Evolutionary conservation across 2,113 vertebrate genomes (phyloP).

Genomic region (Bathybates hornii): DNA sequence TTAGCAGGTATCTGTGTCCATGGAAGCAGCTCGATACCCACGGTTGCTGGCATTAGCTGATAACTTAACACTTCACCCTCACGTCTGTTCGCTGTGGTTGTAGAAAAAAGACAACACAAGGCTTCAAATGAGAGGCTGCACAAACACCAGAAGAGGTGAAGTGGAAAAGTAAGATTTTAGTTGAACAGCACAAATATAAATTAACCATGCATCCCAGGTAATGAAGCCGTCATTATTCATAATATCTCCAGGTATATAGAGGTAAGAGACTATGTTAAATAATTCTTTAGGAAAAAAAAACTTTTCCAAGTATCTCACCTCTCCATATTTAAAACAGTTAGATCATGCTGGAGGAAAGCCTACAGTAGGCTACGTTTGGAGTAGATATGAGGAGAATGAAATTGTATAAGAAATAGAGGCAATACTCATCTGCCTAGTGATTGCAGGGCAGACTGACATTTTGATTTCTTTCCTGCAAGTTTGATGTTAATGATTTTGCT

Average conservation of each 20-base stretch:
- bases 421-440: conserved; percentile 51
- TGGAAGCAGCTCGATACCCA: neutral
- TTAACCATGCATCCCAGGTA: neutral
- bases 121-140: neutral
- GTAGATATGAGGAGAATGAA: conserved; percentile 17
- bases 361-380: neutral
- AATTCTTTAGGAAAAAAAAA: neutral
- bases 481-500: conserved; percentile 73
- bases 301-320: neutral
- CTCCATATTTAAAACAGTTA: neutral
- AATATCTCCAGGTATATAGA: neutral
- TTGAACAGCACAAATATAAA: neutral
- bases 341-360: neutral
- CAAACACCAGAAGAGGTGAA: neutral
- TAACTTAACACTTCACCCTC: neutral
- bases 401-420: conserved; percentile 45
- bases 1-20: neutral
- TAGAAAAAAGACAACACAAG: neutral
- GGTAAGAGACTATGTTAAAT: neutral
- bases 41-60: neutral
- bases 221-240: neutral
- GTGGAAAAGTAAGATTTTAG: neutral
- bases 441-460: conserved; percentile 63
- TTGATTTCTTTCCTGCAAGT: conserved; percentile 70
- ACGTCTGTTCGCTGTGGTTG: neutral